A percentile compares a stretch with the other conserved stretches of the same genome.
These are phyloP conservation scores for Lagorchestes hirsutus DNA, from an alignment of 2,797 vertebrate genomes.

Conservation along the genomic window DNA sequence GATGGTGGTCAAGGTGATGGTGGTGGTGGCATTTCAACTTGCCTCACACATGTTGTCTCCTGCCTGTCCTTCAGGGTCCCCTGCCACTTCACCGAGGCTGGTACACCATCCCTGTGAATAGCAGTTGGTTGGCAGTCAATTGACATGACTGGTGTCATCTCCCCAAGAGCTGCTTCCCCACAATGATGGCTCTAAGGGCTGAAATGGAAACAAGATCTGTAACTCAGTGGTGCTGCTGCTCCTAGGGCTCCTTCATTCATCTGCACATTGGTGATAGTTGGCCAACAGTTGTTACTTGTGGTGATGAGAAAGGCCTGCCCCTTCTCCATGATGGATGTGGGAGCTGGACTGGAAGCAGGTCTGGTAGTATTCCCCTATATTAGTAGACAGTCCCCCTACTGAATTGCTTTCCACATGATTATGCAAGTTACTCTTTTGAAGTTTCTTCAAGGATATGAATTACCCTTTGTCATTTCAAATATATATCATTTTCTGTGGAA, in stretches of 20 bases:
- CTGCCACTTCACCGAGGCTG: background rate
- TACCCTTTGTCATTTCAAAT: background rate
- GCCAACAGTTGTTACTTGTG: background rate
- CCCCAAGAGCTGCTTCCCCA: no score
- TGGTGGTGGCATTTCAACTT: no score
- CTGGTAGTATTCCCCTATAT: background rate
- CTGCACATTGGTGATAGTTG: background rate
- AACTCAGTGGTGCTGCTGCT: background rate
- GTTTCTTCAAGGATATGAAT: background rate
- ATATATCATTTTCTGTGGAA: background rate
- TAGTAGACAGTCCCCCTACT: constrained; percentile 8
- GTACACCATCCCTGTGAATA: background rate
- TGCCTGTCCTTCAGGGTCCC: background rate
- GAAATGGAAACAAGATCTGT: background rate
- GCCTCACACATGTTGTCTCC: background rate
- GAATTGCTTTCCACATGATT: constrained; percentile 1
- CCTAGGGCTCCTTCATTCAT: background rate
- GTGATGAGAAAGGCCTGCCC: no score
- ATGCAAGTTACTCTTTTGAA: background rate
- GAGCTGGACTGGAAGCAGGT: background rate
- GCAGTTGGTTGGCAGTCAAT: background rate
- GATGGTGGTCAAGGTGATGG: background rate
- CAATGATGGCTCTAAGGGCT: no score
- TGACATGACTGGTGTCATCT: background rate
- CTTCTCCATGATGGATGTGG: background rate